These are phyloP conservation scores for Branchipolynoe longqiensis DNA, from an alignment of 2,888 invertebrate genomes.

Conservation along the genomic window DNA sequence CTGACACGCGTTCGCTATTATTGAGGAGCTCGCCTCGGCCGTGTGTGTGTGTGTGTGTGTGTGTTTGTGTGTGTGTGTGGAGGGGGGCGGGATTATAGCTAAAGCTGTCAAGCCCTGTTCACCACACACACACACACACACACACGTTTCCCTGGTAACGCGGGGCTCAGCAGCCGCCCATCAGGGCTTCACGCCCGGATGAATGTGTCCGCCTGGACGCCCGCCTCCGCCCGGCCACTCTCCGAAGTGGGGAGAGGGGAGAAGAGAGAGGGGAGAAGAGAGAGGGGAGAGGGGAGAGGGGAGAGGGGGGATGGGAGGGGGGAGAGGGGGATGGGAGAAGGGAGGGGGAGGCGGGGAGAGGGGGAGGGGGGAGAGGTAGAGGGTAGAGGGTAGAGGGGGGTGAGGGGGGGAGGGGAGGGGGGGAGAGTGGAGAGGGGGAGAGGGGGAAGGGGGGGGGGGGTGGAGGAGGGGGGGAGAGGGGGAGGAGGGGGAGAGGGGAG, in stretches of 20 bases:
- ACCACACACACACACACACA: no score
- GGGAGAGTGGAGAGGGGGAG: background rate
- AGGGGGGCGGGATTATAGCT: no score
- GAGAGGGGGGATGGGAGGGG: background rate
- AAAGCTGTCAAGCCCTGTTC: no score
- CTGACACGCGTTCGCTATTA: no score
- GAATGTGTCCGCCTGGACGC: conserved; percentile 5
- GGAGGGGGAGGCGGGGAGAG: background rate
- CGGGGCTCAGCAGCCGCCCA: conserved; percentile 12
- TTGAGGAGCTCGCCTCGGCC: no score
- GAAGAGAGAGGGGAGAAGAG: background rate
- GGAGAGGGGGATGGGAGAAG: background rate
- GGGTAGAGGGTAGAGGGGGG: background rate
- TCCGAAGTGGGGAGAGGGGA: background rate
- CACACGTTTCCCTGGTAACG: conserved; percentile 49
- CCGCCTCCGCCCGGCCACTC: conserved; percentile 8
- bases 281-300: background rate
- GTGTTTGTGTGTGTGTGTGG: no score
- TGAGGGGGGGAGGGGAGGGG: background rate
- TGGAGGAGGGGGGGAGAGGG: background rate
- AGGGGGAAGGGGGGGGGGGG: background rate
- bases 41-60: no score
- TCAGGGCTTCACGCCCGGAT: conserved; percentile 24
- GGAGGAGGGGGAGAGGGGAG: background rate
- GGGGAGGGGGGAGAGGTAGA: background rate